Conservation (phyloP, 30 jellyfish, hydroid and myxozoan genomes). For the Clytia hemisphaerica region DNA sequence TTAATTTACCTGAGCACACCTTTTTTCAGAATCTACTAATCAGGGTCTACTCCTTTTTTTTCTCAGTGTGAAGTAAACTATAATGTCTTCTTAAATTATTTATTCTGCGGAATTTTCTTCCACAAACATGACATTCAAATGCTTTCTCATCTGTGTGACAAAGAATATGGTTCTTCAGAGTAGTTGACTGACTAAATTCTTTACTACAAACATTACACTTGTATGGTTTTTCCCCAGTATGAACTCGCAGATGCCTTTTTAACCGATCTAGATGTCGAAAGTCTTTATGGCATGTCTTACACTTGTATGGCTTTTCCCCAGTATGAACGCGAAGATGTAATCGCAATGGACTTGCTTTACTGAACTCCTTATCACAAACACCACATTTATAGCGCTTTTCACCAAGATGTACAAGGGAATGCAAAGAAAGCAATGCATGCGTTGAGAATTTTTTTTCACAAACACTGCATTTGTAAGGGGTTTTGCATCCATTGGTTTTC, state of each 20-base stretch:
- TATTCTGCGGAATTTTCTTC: no score
- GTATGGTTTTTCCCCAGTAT: conserved; percentile 54
- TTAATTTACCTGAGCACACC: no score
- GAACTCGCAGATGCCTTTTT: conserved; percentile 50
- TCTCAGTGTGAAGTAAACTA: no score
- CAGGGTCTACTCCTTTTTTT: no score
- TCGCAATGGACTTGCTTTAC: conserved; percentile 46
- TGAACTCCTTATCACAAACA: conserved; percentile 50
- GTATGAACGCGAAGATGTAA: conserved; percentile 51
- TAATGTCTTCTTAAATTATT: no score
- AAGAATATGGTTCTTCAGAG: conserved; percentile 34
- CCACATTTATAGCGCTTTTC: conserved; percentile 28
- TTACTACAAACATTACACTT: conserved; percentile 52
- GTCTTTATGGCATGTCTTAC: conserved; percentile 54
- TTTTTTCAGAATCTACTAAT: no score
- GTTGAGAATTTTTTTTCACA: conserved; percentile 30
- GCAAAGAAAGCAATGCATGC: conserved; percentile 35
- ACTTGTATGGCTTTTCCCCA: conserved; percentile 55
- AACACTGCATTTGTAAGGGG: conserved; percentile 29
- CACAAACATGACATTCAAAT: conserved; percentile 43
- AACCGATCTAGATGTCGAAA: conserved; percentile 37
- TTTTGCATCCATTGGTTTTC: conserved; percentile 34
- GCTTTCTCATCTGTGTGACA: conserved; percentile 55
- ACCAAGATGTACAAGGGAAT: conserved; percentile 28
- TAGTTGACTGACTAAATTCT: conserved; percentile 46